phyloP scores from a whole-genome alignment of 2,797 vertebrate species.

The Phataginus tetradactyla region DNA sequence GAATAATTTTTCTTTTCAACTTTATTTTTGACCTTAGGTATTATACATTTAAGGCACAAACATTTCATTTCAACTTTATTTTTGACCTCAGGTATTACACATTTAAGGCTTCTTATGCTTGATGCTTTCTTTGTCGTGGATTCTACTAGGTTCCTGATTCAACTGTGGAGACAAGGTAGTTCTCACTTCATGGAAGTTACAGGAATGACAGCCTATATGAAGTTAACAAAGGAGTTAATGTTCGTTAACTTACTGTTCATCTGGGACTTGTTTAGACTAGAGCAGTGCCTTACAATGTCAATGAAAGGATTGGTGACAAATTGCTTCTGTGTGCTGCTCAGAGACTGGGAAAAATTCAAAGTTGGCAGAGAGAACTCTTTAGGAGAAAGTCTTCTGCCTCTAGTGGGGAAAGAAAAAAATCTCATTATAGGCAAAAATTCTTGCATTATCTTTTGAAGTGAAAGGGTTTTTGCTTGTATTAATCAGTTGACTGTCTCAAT shows the following conservation, averaged over 20 bases:
- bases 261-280: background rate
- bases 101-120: background rate
- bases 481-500: background rate
- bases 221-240: background rate
- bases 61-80: background rate
- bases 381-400: background rate
- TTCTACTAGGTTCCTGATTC: background rate
- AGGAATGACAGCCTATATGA: background rate
- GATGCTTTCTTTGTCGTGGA: background rate
- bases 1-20: background rate
- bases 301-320: background rate
- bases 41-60: background rate
- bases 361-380: background rate
- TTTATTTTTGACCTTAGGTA: background rate
- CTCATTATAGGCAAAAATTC: background rate
- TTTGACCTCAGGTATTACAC: background rate
- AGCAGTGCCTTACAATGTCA: background rate
- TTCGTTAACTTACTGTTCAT: background rate
- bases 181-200: background rate
- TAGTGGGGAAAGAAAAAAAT: background rate
- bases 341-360: background rate
- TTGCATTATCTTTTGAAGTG: background rate
- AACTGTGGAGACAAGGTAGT: background rate
- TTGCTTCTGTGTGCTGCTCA: background rate
- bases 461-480: background rate